Percentiles rank a stretch among this genome's conserved stretches.
These are phyloP conservation scores for Tapera naevia DNA, from an alignment of 2,797 vertebrate species.

Conservation along the genomic window DNA sequence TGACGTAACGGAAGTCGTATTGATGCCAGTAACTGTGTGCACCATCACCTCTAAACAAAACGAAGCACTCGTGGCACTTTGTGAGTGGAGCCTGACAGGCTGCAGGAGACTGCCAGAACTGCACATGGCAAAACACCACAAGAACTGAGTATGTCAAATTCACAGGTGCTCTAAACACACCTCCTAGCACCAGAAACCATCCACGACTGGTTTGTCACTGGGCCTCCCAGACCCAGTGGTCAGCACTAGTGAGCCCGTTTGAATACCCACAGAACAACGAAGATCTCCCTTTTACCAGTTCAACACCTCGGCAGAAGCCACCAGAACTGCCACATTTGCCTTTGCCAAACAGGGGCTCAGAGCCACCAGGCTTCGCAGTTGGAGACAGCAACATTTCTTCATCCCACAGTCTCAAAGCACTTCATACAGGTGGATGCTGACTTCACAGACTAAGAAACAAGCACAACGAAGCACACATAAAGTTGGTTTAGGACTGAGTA, in stretches of 20 bases:
- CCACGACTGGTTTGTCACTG: neutral
- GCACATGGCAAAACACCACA: neutral
- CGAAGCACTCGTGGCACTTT: neutral
- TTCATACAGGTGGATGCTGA: neutral
- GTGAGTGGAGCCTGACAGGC: neutral
- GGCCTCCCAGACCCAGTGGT: neutral
- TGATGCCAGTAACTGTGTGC: accelerated
- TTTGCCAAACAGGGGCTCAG: neutral
- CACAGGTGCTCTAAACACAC: neutral
- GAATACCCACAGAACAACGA: accelerated
- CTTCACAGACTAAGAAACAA: neutral
- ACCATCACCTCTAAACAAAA: neutral
- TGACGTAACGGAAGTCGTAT: neutral
- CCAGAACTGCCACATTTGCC: neutral
- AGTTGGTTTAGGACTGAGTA: neutral
- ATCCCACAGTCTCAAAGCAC: neutral
- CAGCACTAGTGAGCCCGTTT: neutral
- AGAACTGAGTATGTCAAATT: neutral
- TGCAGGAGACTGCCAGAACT: neutral
- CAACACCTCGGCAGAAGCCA: neutral
- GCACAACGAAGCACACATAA: neutral
- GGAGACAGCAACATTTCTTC: neutral
- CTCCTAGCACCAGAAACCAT: neutral
- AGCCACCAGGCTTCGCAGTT: neutral
- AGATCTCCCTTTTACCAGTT: neutral